phyloP scores from a whole-genome alignment of 2,888 invertebrate species.

The Microctonus brassicae region DNA sequence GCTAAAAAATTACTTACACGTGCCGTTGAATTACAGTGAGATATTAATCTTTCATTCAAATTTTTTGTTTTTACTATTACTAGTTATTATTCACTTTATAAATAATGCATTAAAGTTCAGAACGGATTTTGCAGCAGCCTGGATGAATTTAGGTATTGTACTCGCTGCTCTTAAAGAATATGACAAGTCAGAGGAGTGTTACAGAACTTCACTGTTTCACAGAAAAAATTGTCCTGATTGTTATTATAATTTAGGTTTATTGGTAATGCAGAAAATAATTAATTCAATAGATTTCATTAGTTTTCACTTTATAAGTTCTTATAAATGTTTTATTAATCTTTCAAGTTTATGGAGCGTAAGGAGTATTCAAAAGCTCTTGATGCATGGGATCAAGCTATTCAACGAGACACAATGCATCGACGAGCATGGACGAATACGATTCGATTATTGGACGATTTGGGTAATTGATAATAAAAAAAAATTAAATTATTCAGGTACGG shows the following conservation, averaged over 20 bases:
- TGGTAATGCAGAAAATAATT: constrained; percentile 74
- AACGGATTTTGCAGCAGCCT: constrained; percentile 92
- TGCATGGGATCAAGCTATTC: constrained; percentile 87
- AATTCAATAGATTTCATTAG: not conserved
- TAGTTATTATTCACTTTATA: not conserved
- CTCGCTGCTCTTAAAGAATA: constrained; percentile 81
- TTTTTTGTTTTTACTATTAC: constrained; percentile 2
- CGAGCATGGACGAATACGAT: constrained; percentile 94
- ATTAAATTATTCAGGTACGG: not conserved
- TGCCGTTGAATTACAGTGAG: constrained; percentile 82
- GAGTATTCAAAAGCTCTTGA: constrained; percentile 80
- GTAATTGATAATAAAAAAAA: constrained; percentile 58
- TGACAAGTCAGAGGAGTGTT: constrained; percentile 82
- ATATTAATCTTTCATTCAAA: constrained; percentile 19
- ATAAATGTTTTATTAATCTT: constrained; percentile 19
- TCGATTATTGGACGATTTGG: constrained; percentile 84
- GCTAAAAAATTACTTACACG: constrained; percentile 80
- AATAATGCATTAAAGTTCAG: constrained; percentile 69
- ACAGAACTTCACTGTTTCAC: constrained; percentile 82
- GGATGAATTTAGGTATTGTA: constrained; percentile 98
- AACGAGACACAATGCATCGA: constrained; percentile 81
- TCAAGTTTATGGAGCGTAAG: constrained; percentile 84
- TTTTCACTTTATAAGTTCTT: not conserved
- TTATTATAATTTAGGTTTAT: constrained; percentile 93
- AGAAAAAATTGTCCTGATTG: constrained; percentile 91